These are phyloP conservation scores for Gobionotothen gibberifrons DNA, from an alignment of 2,797 vertebrate genomes.

Conservation along the genomic window DNA sequence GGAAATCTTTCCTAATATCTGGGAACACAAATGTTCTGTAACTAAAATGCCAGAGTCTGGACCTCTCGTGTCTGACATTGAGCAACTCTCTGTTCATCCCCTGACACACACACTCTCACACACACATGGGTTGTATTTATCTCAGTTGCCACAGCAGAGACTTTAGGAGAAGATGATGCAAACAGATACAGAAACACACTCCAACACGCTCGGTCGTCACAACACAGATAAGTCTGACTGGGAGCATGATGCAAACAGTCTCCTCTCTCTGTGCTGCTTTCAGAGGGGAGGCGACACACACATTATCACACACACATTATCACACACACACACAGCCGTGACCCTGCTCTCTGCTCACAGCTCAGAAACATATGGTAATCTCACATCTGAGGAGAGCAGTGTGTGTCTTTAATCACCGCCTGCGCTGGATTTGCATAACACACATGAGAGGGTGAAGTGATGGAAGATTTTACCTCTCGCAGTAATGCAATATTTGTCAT, in stretches of 20 bases:
- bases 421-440: constrained; percentile 32
- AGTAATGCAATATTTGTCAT: neutral
- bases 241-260: constrained; percentile 45
- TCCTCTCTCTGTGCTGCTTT: neutral
- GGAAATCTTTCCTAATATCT: constrained; percentile 1
- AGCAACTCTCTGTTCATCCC: constrained; percentile 3
- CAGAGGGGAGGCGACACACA: neutral
- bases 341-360: constrained; percentile 13
- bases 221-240: constrained; percentile 58
- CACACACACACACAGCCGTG: neutral
- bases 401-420: constrained; percentile 37
- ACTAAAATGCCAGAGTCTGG: neutral
- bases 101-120: neutral
- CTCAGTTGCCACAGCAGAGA: constrained; percentile 59
- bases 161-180: constrained; percentile 52
- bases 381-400: constrained; percentile 22
- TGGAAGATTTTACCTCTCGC: neutral
- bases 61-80: neutral
- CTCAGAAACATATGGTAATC: constrained; percentile 18
- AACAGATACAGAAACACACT: constrained; percentile 8
- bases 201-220: constrained; percentile 40
- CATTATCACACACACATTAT: constrained; percentile 23
- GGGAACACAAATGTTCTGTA: neutral
- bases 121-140: neutral
- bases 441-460: neutral